Evolutionary conservation across 2,888 invertebrate genomes (phyloP), one percentile per base, ranked within the genome.

Genomic region (Shargacucullia verbasci): DNA sequence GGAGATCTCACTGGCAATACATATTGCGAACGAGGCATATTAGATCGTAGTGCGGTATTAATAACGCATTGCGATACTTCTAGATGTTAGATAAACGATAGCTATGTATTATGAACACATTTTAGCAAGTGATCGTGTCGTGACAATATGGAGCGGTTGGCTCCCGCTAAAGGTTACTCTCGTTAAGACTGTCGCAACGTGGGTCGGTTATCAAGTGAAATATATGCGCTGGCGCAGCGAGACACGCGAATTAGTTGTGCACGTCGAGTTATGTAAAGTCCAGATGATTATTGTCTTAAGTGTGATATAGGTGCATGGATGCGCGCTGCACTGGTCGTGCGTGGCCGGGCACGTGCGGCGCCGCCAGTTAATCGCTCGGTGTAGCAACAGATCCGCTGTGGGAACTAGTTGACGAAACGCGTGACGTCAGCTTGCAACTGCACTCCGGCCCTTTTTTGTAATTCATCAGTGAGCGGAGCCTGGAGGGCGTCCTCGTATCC

Each of bases 401-500:
- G 86, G 90, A 89, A 89, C 82, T 73, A 75, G 83, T 78, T 89
- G 88, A 86, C 80, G 89, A 87, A 89, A 89, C 78, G 71, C 63
- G 73, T 89, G 88, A 89, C 87, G 87, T 89, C 87, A 88, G 73
- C 63, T 52, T 73, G 78, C 81, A 74, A 79, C 78, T 81, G 86
- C 84, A 84, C 85, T 85, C 80, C 80, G 84, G 79, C 75, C 85
- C 87, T 87, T 89, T 88, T 88, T 86, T 87, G 88, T 86, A 88
- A 86, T 87, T 78, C 83, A 85, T 83, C 87, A 88, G 90, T 88
- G 90, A 91, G 85, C 88, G 91, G 91, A 84, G 88, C 79, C 85
- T 82, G 87, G 84, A 87, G 83, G 90, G 85, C 90, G 92, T 92
- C 93, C 92, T 92, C 93, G 92, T 92, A 90, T 91, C 92, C 91